Evolutionary conservation across 2,113 vertebrate species (phyloP).

Genomic region (Sebastes schlegelii): DNA sequence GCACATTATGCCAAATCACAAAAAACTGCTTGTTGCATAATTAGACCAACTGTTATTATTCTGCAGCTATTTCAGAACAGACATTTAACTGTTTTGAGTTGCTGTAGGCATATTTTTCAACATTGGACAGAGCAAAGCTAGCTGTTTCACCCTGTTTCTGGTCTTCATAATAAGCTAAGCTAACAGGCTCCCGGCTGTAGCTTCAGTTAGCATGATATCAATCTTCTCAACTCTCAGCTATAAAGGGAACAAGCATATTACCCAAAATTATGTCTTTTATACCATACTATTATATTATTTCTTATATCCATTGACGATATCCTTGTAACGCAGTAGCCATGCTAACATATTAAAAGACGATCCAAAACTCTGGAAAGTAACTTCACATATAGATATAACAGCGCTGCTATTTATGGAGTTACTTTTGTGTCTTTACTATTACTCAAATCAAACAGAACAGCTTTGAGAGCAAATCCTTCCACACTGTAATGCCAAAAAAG

Average conservation of each 20-base stretch:
- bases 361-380: too few relatives aligned
- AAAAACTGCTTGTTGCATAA: neutral
- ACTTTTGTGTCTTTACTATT: too few relatives aligned
- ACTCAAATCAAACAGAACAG: too few relatives aligned
- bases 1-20: neutral
- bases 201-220: neutral
- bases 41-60: neutral
- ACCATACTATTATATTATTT: too few relatives aligned
- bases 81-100: neutral
- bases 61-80: neutral
- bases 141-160: too few relatives aligned
- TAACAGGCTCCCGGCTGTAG: neutral
- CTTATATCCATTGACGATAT: too few relatives aligned
- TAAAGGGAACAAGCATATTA: neutral
- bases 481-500: too few relatives aligned
- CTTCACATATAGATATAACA: too few relatives aligned
- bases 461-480: too few relatives aligned
- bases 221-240: neutral
- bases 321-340: too few relatives aligned
- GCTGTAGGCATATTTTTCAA: neutral
- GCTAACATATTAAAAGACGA: too few relatives aligned
- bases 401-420: too few relatives aligned
- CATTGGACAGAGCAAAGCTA: neutral
- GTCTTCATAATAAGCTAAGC: neutral
- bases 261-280: neutral